These are phyloP conservation scores for Anagrus nilaparvatae DNA, from an alignment of 1,140 invertebrate genomes.

Conservation along the genomic window DNA sequence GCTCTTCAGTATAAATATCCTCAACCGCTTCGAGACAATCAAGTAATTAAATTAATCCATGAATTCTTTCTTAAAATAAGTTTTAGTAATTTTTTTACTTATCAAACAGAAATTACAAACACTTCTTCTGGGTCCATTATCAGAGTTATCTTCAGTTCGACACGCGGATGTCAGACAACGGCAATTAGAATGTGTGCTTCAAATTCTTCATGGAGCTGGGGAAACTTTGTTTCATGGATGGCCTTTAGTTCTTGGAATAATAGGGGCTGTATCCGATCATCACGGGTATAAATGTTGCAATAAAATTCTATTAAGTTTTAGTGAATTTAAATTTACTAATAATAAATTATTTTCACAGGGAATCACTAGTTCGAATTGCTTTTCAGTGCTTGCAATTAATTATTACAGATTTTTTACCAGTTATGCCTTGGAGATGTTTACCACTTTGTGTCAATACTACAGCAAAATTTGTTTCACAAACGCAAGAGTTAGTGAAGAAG, in stretches of 20 bases:
- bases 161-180: constrained; percentile 90
- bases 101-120: constrained; percentile 65
- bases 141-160: constrained; percentile 77
- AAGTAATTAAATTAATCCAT: constrained; percentile 44
- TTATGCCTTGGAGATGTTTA: constrained; percentile 79
- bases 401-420: constrained; percentile 88
- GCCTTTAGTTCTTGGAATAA: constrained; percentile 88
- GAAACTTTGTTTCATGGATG: constrained; percentile 87
- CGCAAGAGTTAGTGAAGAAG: constrained; percentile 88
- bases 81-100: constrained; percentile 8
- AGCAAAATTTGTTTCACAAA: constrained; percentile 92
- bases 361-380: constrained; percentile 82
- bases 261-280: constrained; percentile 85
- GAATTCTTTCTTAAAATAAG: constrained; percentile 7
- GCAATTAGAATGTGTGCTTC: constrained; percentile 89
- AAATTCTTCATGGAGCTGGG: constrained; percentile 85
- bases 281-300: constrained; percentile 73
- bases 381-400: constrained; percentile 95
- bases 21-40: constrained; percentile 73
- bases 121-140: constrained; percentile 76
- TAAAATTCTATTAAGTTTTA: constrained; percentile 3
- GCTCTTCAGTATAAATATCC: constrained; percentile 83
- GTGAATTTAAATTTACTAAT: constrained; percentile 10
- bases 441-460: constrained; percentile 88
- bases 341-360: constrained; percentile 48